A percentile compares a stretch with the other conserved stretches of the same genome.
Evolutionary conservation across 2,888 invertebrate genomes (phyloP).

Genomic region (Metopia argyrocephala): DNA sequence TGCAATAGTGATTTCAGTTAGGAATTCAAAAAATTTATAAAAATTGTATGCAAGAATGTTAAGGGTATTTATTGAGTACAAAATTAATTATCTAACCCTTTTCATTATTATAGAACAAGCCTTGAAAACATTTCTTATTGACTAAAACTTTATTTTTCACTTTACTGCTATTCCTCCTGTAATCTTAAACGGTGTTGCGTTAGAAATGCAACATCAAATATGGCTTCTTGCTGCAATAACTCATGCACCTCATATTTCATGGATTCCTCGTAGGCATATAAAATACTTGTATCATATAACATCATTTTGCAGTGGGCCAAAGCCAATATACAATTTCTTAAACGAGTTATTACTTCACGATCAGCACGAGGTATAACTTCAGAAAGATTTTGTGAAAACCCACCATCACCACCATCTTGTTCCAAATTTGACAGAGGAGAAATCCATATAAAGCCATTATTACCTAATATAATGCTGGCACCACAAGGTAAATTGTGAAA

Average conservation of each 20-base stretch:
- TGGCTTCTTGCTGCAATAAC: constrained; percentile 89
- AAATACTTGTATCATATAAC: constrained; percentile 94
- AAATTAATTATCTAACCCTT: neutral
- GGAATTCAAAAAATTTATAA: too few relatives aligned
- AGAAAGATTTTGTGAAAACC: constrained; percentile 87
- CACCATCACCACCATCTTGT: constrained; percentile 83
- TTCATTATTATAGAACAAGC: too few relatives aligned
- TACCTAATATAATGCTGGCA: constrained; percentile 94
- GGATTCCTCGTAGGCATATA: constrained; percentile 94
- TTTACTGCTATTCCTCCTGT: constrained; percentile 63
- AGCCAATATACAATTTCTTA: constrained; percentile 93
- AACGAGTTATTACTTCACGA: constrained; percentile 91
- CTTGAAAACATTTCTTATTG: constrained; percentile 25
- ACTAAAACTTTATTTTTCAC: constrained; percentile 18
- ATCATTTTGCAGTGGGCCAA: constrained; percentile 92
- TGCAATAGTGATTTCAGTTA: too few relatives aligned
- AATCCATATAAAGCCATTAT: constrained; percentile 98
- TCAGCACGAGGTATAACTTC: constrained; percentile 85
- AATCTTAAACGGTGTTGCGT: constrained; percentile 85
- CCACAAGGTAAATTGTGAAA: constrained; percentile 96
- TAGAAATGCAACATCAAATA: constrained; percentile 89
- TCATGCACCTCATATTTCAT: constrained; percentile 88
- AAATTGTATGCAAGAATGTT: too few relatives aligned
- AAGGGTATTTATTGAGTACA: neutral
- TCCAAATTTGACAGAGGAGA: constrained; percentile 84